phyloP scores from a whole-genome alignment of 2,797 vertebrate genomes.

The Vipera ursinii region DNA sequence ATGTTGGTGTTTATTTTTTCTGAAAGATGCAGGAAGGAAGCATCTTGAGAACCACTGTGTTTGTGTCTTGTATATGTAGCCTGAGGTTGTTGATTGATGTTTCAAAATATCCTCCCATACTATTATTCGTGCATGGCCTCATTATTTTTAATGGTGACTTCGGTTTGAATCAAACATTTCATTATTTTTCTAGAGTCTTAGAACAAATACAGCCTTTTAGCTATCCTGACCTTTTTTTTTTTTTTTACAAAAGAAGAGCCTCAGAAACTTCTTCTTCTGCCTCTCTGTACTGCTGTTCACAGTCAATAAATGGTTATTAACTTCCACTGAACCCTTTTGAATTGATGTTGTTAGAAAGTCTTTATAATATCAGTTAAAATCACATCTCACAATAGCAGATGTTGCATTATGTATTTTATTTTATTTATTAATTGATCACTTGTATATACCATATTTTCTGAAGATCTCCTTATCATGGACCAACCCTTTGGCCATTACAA shows the following conservation, averaged over 20 bases:
- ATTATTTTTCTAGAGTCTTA: not conserved
- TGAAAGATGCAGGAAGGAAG: conserved; percentile 59
- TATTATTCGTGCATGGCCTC: conserved; percentile 1
- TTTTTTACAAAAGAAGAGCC: not conserved
- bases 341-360: not conserved
- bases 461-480: not conserved
- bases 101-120: not conserved
- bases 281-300: not conserved
- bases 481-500: not conserved
- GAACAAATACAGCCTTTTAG: not conserved
- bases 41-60: not conserved
- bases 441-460: not conserved
- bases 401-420: not conserved
- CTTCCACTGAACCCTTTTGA: not conserved
- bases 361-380: not conserved
- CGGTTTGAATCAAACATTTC: not conserved
- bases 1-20: conserved; percentile 48
- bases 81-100: conserved; percentile 33
- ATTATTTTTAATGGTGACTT: not conserved
- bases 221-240: not conserved
- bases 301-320: not conserved
- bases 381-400: not conserved
- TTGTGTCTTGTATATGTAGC: conserved; percentile 27
- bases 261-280: not conserved
- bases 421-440: not conserved